Base-by-base conservation (phyloP, 2,888 invertebrate species). In the Neoaliturus tenellus region DNA sequence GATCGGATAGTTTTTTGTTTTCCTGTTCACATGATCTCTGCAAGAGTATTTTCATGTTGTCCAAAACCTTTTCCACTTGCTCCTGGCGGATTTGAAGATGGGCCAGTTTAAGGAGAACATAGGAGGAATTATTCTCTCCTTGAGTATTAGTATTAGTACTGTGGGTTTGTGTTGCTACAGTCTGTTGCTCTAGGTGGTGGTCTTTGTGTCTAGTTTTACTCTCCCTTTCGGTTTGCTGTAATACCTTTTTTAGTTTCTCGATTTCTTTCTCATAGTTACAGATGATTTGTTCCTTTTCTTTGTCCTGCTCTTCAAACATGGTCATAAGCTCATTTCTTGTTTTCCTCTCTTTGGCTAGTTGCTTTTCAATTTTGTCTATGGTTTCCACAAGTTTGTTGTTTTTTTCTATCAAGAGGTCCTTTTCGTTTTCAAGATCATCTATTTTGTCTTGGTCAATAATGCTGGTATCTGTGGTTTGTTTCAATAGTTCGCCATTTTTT, bases 391-490 rank as follows among this genome's bases (percentile, higher is more conserved):
- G 23, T 71, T 71, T 71, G 23, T 39, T 71, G 23, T 71, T 71
- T 41, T 71, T 39, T 33, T 71, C 41, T 20, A 71, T 2, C 20
- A 71, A 39, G 35, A 23, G 23, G 17, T 71, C 35, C n/a, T 20
- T 41, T 71, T 39, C 23, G 28, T 39, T 71, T 71, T 71, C 71
- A 39, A 71, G 71, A 28, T 71, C 71, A 39, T 71, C 71, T 20
- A 39, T 41, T 71, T 23, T 39, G 71, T 39, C 17, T 41, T 71
- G 71, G 39, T 20, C 71, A 71, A 20, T 33, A 39, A n/a, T 71
- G 17, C 71, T 71, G 31, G 39, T 39, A 4, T 71, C 71, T 28
- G 28, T 71, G 12, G 28, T 14, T 71, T 71, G 71, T 71, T 71
- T 39, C n/a, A 39, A 71, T 41, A 71, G 20, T 39, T 71, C 71